Evolutionary conservation across 2,113 vertebrate species (phyloP).

Genomic region (Colius striatus): DNA sequence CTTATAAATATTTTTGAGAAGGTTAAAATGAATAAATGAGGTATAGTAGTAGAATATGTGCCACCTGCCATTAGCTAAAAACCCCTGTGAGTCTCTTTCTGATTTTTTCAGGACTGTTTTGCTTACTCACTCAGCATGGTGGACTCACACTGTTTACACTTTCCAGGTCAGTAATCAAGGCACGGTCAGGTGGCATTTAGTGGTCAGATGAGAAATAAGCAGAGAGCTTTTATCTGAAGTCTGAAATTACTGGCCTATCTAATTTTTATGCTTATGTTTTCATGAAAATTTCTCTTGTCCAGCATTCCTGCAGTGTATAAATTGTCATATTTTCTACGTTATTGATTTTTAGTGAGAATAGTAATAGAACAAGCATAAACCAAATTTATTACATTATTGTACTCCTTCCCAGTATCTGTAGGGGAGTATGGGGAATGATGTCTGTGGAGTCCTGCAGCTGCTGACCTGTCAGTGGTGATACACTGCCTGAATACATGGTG

Average conservation of each 20-base stretch:
- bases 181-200: background rate
- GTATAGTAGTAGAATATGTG: background rate
- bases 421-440: background rate
- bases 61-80: background rate
- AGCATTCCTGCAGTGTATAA: background rate
- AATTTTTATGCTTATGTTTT: background rate
- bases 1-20: background rate
- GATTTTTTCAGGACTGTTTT: background rate
- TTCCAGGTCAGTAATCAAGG: background rate
- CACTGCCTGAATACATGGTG: background rate
- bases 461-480: background rate
- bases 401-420: background rate
- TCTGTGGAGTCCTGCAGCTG: background rate
- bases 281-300: background rate
- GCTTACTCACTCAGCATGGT: background rate
- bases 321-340: background rate
- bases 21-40: background rate
- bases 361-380: background rate
- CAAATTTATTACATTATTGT: background rate
- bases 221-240: background rate
- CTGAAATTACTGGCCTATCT: background rate
- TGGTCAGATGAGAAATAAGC: background rate
- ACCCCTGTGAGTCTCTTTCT: background rate
- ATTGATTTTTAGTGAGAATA: background rate
- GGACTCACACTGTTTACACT: accelerated